Conservation (phyloP, 1,140 invertebrate species). For the Rhizoglyphus robini region DNA sequence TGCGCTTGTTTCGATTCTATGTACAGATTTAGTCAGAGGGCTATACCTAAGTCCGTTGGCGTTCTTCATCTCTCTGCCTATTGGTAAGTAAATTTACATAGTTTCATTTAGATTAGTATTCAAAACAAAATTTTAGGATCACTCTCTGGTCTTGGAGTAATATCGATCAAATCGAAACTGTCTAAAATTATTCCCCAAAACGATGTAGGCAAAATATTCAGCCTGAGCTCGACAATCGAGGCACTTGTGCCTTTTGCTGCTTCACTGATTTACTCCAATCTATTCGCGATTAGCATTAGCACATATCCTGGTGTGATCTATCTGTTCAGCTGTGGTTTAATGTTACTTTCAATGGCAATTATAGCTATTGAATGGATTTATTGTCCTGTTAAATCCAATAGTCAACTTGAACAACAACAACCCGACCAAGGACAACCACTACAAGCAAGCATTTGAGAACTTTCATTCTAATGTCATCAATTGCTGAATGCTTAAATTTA, state of each 20-base stretch:
- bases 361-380: neutral
- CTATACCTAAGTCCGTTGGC: neutral
- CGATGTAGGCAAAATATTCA: conserved; percentile 4
- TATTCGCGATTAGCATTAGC: neutral
- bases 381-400: neutral
- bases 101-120: too few relatives aligned
- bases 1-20: neutral
- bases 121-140: too few relatives aligned
- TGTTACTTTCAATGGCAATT: neutral
- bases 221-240: neutral
- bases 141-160: neutral
- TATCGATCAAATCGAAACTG: neutral
- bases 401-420: too few relatives aligned
- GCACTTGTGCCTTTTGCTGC: neutral
- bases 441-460: too few relatives aligned
- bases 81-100: too few relatives aligned
- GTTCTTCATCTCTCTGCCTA: neutral
- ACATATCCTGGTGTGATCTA: neutral
- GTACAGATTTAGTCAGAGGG: neutral
- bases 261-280: neutral
- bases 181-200: neutral
- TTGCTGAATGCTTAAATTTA: too few relatives aligned
- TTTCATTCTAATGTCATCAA: too few relatives aligned
- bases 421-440: too few relatives aligned
- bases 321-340: neutral